A percentile compares a stretch with the other conserved stretches of the same genome.
Conservation (phyloP, 2,888 invertebrate species). For the Strigamia transsilvanica region DNA sequence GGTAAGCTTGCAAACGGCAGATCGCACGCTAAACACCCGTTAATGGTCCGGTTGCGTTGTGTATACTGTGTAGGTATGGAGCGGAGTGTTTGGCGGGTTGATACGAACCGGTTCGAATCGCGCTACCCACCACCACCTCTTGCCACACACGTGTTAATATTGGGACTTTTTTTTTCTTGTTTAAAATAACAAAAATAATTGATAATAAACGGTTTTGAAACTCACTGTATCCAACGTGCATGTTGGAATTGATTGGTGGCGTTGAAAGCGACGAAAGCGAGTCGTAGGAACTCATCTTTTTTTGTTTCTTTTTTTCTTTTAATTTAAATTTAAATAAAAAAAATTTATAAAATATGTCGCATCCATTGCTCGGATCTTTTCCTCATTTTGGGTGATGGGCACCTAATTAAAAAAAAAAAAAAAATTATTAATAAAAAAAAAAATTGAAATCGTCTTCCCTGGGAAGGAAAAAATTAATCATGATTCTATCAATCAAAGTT, state of each 20-base stretch:
- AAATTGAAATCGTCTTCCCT: not conserved
- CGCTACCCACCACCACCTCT: not conserved
- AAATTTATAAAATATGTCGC: too few relatives aligned
- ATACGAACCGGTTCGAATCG: not conserved
- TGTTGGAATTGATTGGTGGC: slow-evolving; percentile 13
- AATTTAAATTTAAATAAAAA: too few relatives aligned
- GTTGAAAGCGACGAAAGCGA: slow-evolving; percentile 1
- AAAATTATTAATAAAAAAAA: not conserved
- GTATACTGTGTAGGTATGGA: too few relatives aligned
- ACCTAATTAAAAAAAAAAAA: not conserved
- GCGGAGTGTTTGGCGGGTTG: not conserved
- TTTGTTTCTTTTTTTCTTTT: too few relatives aligned
- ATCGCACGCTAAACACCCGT: too few relatives aligned
- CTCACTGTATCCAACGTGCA: slow-evolving; percentile 15
- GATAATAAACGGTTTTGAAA: not conserved
- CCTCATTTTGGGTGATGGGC: not conserved
- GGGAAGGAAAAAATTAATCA: slow-evolving; percentile 1
- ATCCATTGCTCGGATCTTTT: too few relatives aligned
- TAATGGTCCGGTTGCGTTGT: too few relatives aligned
- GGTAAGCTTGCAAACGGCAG: not conserved
- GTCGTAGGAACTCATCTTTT: not conserved
- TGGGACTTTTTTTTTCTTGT: not conserved
- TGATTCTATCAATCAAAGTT: slow-evolving; percentile 13
- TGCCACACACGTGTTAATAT: not conserved
- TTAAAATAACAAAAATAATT: not conserved